These are phyloP conservation scores for Mythimna ferrago DNA, from an alignment of 2,888 invertebrate species.

Conservation along the genomic window DNA sequence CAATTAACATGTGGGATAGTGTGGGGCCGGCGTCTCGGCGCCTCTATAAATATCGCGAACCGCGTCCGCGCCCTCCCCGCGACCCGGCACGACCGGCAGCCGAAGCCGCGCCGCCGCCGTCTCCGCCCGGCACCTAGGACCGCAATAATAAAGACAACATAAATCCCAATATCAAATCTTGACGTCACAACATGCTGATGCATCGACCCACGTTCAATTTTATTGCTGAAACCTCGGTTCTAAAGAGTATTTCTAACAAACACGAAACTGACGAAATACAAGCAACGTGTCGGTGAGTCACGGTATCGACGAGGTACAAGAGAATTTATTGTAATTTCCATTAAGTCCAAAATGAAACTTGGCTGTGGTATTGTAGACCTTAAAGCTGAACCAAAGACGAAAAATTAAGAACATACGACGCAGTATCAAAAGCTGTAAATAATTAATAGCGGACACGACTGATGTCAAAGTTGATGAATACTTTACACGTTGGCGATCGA, in stretches of 20 bases:
- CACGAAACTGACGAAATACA: conserved; percentile 56
- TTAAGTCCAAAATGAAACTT: conserved; percentile 31
- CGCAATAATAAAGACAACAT: conserved; percentile 75
- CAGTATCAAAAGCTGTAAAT: conserved; percentile 38
- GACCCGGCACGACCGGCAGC: conserved; percentile 67
- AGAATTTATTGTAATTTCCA: conserved; percentile 31
- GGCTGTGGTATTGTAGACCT: conserved; percentile 24
- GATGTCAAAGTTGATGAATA: conserved; percentile 52
- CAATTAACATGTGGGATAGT: conserved; percentile 88
- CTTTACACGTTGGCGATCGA: conserved; percentile 65
- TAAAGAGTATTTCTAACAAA: conserved; percentile 58
- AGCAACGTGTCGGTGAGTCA: conserved; percentile 53
- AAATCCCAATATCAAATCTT: conserved; percentile 76
- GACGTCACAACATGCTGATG: conserved; percentile 73
- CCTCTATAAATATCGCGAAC: conserved; percentile 86
- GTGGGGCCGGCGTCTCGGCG: conserved; percentile 87
- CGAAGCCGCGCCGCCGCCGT: conserved; percentile 75
- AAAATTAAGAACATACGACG: conserved; percentile 16
- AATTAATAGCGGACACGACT: conserved; percentile 45
- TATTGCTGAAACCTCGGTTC: conserved; percentile 67
- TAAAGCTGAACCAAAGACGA: not conserved
- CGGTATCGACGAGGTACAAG: conserved; percentile 10
- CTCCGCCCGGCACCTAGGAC: conserved; percentile 75
- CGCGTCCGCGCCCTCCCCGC: conserved; percentile 69
- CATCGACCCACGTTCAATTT: conserved; percentile 72